Evolutionary conservation across 2,888 invertebrate species (phyloP).

Genomic region (Athalia circularis): DNA sequence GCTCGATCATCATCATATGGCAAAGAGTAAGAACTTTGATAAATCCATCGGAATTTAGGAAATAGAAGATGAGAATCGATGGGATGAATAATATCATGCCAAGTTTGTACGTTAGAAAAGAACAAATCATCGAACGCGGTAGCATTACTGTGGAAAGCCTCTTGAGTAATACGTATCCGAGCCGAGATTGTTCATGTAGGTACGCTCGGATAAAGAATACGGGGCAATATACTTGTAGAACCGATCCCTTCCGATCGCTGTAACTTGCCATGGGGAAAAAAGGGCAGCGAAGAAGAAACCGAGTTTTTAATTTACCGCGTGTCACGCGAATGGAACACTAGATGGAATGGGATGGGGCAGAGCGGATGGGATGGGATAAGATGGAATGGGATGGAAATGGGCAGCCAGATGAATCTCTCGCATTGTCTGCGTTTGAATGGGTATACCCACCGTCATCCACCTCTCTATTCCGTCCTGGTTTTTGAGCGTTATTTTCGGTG

Average conservation of each 20-base stretch:
- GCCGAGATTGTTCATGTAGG: too few relatives aligned
- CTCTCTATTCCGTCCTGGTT: slow-evolving; percentile 62
- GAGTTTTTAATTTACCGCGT: slow-evolving; percentile 73
- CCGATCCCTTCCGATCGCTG: slow-evolving; percentile 27
- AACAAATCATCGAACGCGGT: too few relatives aligned
- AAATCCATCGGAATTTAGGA: too few relatives aligned
- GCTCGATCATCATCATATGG: too few relatives aligned
- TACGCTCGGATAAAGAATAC: neutral
- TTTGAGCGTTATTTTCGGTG: slow-evolving; percentile 71
- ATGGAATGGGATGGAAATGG: slow-evolving; percentile 61
- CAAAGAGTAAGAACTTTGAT: too few relatives aligned
- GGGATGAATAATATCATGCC: too few relatives aligned
- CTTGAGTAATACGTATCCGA: too few relatives aligned
- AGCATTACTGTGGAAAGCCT: too few relatives aligned
- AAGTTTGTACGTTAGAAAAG: too few relatives aligned
- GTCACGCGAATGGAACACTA: slow-evolving; percentile 63
- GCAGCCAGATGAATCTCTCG: slow-evolving; percentile 68
- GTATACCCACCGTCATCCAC: slow-evolving; percentile 61
- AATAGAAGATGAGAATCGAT: too few relatives aligned
- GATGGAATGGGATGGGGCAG: slow-evolving; percentile 52
- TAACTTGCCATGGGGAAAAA: slow-evolving; percentile 52
- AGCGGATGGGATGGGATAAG: slow-evolving; percentile 49
- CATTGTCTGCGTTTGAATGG: slow-evolving; percentile 72
- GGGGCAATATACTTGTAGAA: neutral
- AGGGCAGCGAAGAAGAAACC: slow-evolving; percentile 65